Percentiles rank a stretch among this genome's conserved stretches.
phyloP scores from a whole-genome alignment of 2,888 invertebrate genomes.

The Salticus scenicus region DNA sequence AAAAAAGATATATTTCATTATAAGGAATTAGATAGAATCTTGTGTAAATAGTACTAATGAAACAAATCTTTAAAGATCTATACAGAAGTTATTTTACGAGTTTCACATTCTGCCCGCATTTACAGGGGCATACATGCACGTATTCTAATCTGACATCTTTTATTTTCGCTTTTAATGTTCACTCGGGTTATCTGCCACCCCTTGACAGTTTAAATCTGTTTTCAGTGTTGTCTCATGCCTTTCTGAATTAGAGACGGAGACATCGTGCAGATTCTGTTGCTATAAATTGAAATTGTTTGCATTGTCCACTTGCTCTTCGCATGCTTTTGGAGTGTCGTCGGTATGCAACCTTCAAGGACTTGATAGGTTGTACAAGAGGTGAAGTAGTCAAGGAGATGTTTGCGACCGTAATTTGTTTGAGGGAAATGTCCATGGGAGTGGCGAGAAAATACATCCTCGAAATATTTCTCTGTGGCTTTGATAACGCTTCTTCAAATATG shows the following conservation, averaged over 20 bases:
- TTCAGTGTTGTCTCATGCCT: neutral
- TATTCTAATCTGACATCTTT: too few species aligned
- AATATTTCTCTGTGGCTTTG: neutral
- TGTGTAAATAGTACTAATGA: too few species aligned
- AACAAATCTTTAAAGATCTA: too few species aligned
- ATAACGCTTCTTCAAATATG: neutral
- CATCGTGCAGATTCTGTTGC: neutral
- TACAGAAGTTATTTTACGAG: too few species aligned
- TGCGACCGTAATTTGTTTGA: neutral
- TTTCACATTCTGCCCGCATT: too few species aligned
- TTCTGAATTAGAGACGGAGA: neutral
- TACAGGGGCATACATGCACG: too few species aligned
- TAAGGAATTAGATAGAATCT: too few species aligned
- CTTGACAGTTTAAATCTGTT: neutral
- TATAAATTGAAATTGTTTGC: conserved; percentile 60
- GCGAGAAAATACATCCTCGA: neutral
- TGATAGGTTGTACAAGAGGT: neutral
- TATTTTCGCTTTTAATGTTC: too few species aligned
- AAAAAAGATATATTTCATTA: too few species aligned
- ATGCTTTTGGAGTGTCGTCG: neutral
- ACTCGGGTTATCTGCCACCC: neutral
- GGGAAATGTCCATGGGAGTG: neutral
- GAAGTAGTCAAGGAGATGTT: conserved; percentile 4
- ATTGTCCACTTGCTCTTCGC: conserved; percentile 40
- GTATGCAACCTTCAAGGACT: neutral